Base-by-base conservation (phyloP, 2,113 vertebrate genomes). In the Coturnix japonica region DNA sequence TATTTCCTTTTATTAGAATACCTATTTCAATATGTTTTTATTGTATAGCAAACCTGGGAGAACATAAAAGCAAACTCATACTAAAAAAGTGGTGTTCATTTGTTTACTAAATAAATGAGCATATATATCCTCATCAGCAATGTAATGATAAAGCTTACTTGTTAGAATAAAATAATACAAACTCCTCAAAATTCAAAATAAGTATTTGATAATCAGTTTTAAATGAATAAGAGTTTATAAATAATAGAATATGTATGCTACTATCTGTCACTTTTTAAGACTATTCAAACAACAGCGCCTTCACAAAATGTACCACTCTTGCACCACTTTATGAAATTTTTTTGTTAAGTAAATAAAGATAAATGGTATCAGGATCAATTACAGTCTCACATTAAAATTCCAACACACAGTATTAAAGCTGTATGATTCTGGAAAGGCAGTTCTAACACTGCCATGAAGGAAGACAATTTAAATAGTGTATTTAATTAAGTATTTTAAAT, bases 11-110 rank as follows among this genome's bases (percentile, higher is more conserved):
- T 75, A 60, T 13, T 60, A 59, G 83, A 74, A 39, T 11, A 43
- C 3, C 6, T 69, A 35, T 65, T 87, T 76, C 35, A 51, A 22
- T 47, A 7, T 12, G 19, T 60, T 61, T 81, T 57, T 47, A 73
- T 28, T 5, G 3, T 65, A 61, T 26, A 75, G 41, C 3, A 89
- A 91, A 30, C 11, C 5, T 26, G 64, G 63, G 81, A 53, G 23
- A 26, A 57, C 13, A 46, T 0, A 1, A 64, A 11, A 84, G 59
- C 3, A 46, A 2, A 37, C 21, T 57, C 31, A 19, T 28, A 22
- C 19, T 23, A 47, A 47, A 47, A 47, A 22, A 21, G 47, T 11
- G 20, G 47, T 47, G 47, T 47, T 47, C 23, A 13, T 46, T 19
- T 46, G 47, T 47, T 47, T 22, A 21, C 6, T 19, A 46, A 64